These are phyloP conservation scores for Hyles vespertilio DNA, from an alignment of 1,140 invertebrate genomes.

Conservation along the genomic window DNA sequence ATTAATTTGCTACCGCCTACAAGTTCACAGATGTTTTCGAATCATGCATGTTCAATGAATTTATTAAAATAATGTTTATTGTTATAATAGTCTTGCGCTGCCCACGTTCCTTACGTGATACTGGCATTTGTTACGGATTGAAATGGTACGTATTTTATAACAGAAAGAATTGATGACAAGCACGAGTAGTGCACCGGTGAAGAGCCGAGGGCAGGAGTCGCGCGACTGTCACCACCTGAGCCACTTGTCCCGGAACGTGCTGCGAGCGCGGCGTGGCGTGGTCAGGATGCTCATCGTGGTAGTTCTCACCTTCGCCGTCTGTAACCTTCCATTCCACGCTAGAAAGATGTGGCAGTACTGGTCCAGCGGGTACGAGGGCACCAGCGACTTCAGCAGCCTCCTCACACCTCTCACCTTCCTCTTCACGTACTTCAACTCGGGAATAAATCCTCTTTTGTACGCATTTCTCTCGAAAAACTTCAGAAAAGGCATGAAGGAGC, in stretches of 20 bases:
- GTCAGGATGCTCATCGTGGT: slow-evolving; percentile 89
- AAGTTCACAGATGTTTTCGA: too few species aligned
- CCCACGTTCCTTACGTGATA: too few species aligned
- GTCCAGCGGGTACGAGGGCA: slow-evolving; percentile 79
- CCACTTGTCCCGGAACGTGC: slow-evolving; percentile 81
- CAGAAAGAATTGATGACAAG: slow-evolving; percentile 38
- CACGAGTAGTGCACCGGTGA: slow-evolving; percentile 31
- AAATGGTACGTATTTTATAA: slow-evolving; percentile 7
- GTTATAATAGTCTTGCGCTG: too few species aligned
- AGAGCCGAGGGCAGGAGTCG: slow-evolving; percentile 40
- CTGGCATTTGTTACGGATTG: too few species aligned
- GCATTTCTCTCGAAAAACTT: slow-evolving; percentile 89
- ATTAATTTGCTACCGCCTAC: too few species aligned
- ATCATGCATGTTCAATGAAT: too few species aligned
- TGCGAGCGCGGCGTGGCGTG: slow-evolving; percentile 82
- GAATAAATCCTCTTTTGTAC: slow-evolving; percentile 89
- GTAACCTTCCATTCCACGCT: slow-evolving; percentile 90
- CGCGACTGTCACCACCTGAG: slow-evolving; percentile 74
- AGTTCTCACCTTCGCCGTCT: slow-evolving; percentile 88
- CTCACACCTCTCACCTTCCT: slow-evolving; percentile 90
- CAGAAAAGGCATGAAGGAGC: slow-evolving; percentile 82
- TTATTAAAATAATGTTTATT: too few species aligned
- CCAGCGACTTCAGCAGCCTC: slow-evolving; percentile 82
- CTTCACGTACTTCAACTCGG: slow-evolving; percentile 90
- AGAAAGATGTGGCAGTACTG: slow-evolving; percentile 88